Conservation (phyloP, 2,797 vertebrate species). For the Bradypus variegatus region DNA sequence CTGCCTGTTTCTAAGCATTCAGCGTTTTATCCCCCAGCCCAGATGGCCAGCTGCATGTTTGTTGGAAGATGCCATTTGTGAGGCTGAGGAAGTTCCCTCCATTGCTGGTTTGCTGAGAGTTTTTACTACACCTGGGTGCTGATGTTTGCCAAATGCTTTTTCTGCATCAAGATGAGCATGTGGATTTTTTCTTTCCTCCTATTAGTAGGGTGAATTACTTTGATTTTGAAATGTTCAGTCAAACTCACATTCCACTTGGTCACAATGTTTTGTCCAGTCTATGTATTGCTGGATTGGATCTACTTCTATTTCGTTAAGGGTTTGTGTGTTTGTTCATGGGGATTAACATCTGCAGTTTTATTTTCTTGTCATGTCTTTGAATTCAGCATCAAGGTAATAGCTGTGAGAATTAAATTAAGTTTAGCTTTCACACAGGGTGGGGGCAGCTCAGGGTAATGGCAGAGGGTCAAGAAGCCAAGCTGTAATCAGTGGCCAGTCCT, state of each 20-base stretch:
- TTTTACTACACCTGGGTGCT: background rate
- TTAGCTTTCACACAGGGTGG: too few relatives aligned
- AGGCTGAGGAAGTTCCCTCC: background rate
- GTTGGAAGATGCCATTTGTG: background rate
- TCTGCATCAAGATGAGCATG: too few relatives aligned
- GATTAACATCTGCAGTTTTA: too few relatives aligned
- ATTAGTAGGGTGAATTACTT: background rate
- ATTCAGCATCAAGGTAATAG: background rate
- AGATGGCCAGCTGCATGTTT: background rate
- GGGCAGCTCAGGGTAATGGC: too few relatives aligned
- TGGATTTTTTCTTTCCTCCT: background rate
- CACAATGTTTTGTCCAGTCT: background rate
- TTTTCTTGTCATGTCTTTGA: background rate
- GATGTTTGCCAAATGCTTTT: background rate
- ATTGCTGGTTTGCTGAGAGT: background rate
- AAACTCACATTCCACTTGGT: too few relatives aligned
- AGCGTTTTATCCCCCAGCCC: background rate
- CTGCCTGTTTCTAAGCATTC: background rate
- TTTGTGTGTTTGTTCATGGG: background rate
- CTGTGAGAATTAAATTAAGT: too few relatives aligned
- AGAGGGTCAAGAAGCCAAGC: too few relatives aligned
- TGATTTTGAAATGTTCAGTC: background rate
- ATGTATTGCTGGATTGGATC: background rate
- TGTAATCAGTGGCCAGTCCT: too few relatives aligned
- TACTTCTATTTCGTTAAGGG: background rate